phyloP scores from a whole-genome alignment of 2,888 invertebrate species.

The Lepidocyrtinus sp. region DNA sequence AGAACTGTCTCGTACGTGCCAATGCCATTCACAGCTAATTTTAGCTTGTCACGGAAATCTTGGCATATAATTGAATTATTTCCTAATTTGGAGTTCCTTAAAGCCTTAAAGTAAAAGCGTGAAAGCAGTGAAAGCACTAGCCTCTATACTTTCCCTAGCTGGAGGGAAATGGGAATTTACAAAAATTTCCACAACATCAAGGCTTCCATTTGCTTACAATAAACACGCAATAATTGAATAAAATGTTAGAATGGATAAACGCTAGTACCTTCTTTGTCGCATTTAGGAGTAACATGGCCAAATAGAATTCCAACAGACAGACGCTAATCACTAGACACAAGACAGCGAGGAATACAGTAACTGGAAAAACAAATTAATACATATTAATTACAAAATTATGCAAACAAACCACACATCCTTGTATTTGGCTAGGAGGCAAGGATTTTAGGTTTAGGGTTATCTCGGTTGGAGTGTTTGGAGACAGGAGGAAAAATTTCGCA shows the following conservation, averaged over 20 bases:
- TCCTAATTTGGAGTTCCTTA: neutral
- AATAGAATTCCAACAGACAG: conserved; percentile 65
- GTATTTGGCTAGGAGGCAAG: too few relatives aligned
- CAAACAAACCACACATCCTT: neutral
- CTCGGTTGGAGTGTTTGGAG: neutral
- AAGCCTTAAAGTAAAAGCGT: neutral
- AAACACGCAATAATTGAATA: neutral
- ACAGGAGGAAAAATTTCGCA: neutral
- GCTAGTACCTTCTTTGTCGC: conserved; percentile 60
- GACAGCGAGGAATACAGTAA: conserved; percentile 62
- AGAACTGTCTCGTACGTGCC: neutral
- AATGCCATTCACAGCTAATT: conserved; percentile 24
- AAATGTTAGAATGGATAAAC: neutral
- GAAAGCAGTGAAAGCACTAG: neutral
- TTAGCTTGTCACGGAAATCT: conserved; percentile 39
- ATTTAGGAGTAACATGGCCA: conserved; percentile 63
- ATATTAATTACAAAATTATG: conserved; percentile 31
- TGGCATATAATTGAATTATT: conserved; percentile 39
- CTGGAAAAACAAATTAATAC: conserved; percentile 46
- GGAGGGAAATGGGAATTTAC: neutral
- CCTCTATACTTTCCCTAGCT: neutral
- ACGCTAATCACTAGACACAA: conserved; percentile 59
- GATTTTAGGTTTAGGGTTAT: too few relatives aligned
- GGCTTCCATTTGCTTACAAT: neutral
- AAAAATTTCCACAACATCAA: neutral